These are phyloP conservation scores for Orycteropus afer DNA, from an alignment of 2,113 vertebrate genomes.

Conservation along the genomic window DNA sequence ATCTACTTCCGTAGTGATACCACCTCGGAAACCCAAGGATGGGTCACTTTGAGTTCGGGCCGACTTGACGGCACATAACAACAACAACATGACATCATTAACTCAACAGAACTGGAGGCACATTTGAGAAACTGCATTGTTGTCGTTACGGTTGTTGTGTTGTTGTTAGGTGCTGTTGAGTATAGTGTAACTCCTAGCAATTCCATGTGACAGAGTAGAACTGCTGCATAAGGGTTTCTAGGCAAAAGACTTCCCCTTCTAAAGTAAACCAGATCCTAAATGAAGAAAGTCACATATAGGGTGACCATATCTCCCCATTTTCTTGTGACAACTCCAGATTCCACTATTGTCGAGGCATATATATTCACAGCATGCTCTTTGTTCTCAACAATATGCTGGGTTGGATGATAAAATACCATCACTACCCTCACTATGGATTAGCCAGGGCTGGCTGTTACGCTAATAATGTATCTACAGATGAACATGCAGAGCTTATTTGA, in stretches of 20 bases:
- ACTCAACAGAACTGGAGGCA: background rate
- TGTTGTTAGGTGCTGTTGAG: no score
- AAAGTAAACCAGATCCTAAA: constrained; percentile 33
- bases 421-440: background rate
- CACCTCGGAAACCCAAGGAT: no score
- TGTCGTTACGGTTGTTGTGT: no score
- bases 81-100: no score
- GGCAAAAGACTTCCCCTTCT: background rate
- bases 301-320: background rate
- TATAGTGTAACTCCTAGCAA: no score
- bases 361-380: background rate
- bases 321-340: background rate
- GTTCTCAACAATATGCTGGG: background rate
- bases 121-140: background rate
- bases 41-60: no score
- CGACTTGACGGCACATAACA: no score
- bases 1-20: no score
- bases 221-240: no score
- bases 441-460: background rate
- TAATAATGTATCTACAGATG: background rate
- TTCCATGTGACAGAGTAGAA: no score
- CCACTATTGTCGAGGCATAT: background rate
- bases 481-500: background rate
- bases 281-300: background rate
- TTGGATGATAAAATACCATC: background rate